Evolutionary conservation across 2,113 vertebrate genomes (phyloP), one percentile per base, ranked within the genome.

Genomic region (Chloropsis hardwickii): DNA sequence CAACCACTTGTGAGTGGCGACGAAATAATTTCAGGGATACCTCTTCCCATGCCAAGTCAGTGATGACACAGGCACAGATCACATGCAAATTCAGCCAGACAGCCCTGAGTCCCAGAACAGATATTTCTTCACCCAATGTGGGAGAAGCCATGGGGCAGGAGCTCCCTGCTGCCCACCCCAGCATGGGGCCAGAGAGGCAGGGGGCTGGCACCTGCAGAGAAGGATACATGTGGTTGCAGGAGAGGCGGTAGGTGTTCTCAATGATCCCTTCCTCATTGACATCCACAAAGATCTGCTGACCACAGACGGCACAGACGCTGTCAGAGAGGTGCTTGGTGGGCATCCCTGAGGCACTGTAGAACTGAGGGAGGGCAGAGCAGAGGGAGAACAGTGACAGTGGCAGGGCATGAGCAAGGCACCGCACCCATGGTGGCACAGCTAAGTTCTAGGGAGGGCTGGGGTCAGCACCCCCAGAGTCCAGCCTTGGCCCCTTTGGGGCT

Each of bases 201-300:
- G 25, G 35, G 17, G 19, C 24, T 33, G 53, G 62, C 79, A 70
- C 35, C 64, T 35, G 64, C 42, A 54, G 42, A 77, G 88, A 83
- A 99, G 99, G 99, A 99, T 99, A 99, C 99, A 99, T 99, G 25
- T 99, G 99, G 95, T 99, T 99, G 98, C 99, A 99, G 97, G 99
- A 99, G 35, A 99, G 98, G 67, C 99, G 98, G 95, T 99, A 99
- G 0, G 99, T 99, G 97, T 99, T 99, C 98, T 99, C 99, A 4
- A 99, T 99, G 91, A 99, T 99, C 27, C 99, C 99, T 42, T 99
- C 99, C 91, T 99, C 99, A 5, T 98, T 99, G 96, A 99, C 99
- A 9, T 99, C 99, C 51, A 99, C 99, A 3, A 99, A 98, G 97
- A 99, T 99, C 94, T 98, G 98, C 98, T 99, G 99, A 28, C 99